Conservation (phyloP, 2,797 vertebrate genomes). For the Bufotes viridis region DNA sequence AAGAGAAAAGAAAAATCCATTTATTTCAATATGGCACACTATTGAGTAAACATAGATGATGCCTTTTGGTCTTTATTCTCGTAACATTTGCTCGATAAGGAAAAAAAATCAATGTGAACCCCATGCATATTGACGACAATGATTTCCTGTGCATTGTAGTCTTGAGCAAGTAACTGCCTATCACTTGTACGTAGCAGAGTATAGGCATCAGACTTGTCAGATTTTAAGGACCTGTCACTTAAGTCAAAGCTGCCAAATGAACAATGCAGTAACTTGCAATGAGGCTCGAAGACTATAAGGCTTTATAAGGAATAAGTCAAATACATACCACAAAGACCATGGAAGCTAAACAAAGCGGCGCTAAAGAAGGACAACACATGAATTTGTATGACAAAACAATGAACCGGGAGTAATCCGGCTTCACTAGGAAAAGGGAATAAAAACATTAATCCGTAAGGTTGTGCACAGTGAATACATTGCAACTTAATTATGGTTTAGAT, state of each 20-base stretch:
- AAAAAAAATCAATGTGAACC: neutral
- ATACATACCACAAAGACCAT: slow-evolving; percentile 33
- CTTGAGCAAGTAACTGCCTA: neutral
- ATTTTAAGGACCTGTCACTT: slow-evolving; percentile 44
- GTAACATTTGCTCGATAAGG: neutral
- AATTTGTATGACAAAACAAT: slow-evolving; percentile 52
- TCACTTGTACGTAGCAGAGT: neutral
- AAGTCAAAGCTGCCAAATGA: slow-evolving; percentile 35
- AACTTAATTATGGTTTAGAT: slow-evolving; percentile 41
- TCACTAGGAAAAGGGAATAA: slow-evolving; percentile 13
- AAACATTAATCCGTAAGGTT: slow-evolving; percentile 52
- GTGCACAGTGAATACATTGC: slow-evolving; percentile 27
- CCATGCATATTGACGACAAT: neutral
- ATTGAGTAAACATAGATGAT: neutral
- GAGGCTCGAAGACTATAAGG: slow-evolving; percentile 24
- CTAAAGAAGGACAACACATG: slow-evolving; percentile 43
- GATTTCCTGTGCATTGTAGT: neutral
- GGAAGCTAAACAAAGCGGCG: slow-evolving; percentile 32
- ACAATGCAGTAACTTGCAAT: slow-evolving; percentile 33
- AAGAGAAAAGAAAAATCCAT: neutral
- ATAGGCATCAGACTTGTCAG: slow-evolving; percentile 19
- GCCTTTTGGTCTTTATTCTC: neutral
- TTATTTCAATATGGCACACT: neutral
- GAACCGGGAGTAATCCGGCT: slow-evolving; percentile 43
- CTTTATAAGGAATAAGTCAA: slow-evolving; percentile 44